A percentile compares a stretch with the other conserved stretches of the same genome.
Evolutionary conservation across 2,113 vertebrate genomes (phyloP).

Genomic region (Alces alces): DNA sequence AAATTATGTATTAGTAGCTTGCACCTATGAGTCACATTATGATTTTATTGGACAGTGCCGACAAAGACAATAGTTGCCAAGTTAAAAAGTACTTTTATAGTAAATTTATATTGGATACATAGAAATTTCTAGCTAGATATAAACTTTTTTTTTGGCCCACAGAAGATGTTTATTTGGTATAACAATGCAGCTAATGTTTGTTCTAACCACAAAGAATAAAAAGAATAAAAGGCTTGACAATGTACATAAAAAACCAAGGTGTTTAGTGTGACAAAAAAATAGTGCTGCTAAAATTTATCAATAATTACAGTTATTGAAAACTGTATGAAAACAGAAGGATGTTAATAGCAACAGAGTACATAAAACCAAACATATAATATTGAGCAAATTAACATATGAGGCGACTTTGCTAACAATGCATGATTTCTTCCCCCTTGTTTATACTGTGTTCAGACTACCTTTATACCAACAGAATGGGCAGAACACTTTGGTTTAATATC

Average conservation of each 20-base stretch:
- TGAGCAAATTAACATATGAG: conserved; percentile 53
- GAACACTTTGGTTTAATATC: conserved; percentile 77
- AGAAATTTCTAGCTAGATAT: not conserved
- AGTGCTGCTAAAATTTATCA: conserved; percentile 76
- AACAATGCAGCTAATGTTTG: conserved; percentile 87
- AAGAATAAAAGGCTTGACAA: conserved; percentile 72
- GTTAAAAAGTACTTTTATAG: not conserved
- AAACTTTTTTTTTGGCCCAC: conserved; percentile 79
- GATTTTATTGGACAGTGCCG: not conserved
- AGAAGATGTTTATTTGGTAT: conserved; percentile 85
- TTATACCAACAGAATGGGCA: conserved; percentile 77
- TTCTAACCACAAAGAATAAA: conserved; percentile 81
- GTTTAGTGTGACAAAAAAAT: conserved; percentile 73
- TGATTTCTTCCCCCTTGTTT: conserved; percentile 67
- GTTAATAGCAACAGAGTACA: conserved; percentile 83
- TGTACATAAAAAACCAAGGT: conserved; percentile 76
- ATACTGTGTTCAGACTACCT: conserved; percentile 74
- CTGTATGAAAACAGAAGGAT: conserved; percentile 73
- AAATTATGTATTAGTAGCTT: not conserved
- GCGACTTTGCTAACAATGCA: conserved; percentile 71
- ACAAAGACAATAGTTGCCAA: not conserved
- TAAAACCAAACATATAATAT: conserved; percentile 81
- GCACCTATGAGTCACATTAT: not conserved
- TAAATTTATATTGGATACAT: not conserved
- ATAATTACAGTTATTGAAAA: conserved; percentile 70